These are phyloP conservation scores for Andrena hattorfiana DNA, from an alignment of 2,888 invertebrate species.

Conservation along the genomic window DNA sequence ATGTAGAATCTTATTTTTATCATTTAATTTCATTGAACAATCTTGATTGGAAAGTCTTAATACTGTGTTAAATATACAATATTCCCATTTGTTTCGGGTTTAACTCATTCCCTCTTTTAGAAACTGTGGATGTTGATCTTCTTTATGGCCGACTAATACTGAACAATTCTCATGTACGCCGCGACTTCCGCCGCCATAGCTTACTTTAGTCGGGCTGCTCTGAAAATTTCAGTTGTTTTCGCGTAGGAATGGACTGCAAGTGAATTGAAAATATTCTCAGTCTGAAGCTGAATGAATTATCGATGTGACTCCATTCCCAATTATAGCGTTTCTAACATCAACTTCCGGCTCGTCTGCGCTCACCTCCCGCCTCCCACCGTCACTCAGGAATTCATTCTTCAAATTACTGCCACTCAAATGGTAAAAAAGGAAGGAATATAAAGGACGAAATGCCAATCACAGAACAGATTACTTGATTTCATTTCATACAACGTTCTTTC, in stretches of 20 bases:
- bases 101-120: neutral
- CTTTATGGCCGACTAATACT: constrained; percentile 16
- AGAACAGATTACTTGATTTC: neutral
- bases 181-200: neutral
- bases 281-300: neutral
- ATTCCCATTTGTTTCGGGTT: neutral
- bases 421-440: too few species aligned
- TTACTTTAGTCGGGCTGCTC: neutral
- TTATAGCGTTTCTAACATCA: neutral
- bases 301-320: neutral
- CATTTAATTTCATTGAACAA: too few species aligned
- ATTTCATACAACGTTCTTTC: neutral
- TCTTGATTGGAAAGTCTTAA: neutral
- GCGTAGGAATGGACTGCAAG: neutral
- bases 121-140: constrained; percentile 2
- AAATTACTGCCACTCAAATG: too few species aligned
- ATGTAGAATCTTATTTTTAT: too few species aligned
- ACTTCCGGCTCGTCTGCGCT: neutral
- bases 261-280: neutral
- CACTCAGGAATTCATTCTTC: neutral
- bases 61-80: neutral
- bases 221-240: neutral
- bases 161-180: neutral
- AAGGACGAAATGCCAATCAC: too few species aligned
- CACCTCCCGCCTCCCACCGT: neutral